Evolutionary conservation across 2,888 invertebrate genomes (phyloP).

Genomic region (Stenodera caucasica): DNA sequence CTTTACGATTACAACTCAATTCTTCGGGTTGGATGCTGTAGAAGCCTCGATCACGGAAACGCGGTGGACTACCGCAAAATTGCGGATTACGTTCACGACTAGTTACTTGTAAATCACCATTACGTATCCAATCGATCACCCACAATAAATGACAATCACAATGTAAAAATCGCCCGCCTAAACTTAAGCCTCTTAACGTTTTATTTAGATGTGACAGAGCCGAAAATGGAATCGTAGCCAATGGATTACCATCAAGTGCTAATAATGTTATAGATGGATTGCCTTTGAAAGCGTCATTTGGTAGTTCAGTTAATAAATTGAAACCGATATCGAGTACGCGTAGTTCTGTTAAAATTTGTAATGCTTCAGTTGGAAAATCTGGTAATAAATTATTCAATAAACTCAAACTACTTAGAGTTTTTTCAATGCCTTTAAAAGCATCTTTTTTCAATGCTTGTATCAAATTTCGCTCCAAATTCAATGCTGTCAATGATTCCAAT

Average conservation of each 20-base stretch:
- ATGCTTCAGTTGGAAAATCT: conserved; percentile 82
- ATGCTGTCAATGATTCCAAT: conserved; percentile 78
- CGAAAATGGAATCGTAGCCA: conserved; percentile 79
- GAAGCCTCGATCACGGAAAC: conserved; percentile 80
- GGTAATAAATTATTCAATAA: conserved; percentile 85
- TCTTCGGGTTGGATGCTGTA: conserved; percentile 84
- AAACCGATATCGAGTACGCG: conserved; percentile 91
- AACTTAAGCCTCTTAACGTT: conserved; percentile 80
- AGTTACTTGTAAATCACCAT: conserved; percentile 86
- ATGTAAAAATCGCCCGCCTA: conserved; percentile 84
- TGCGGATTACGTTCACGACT: conserved; percentile 90
- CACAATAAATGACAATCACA: conserved; percentile 88
- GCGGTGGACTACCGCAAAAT: conserved; percentile 83
- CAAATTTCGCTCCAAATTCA: conserved; percentile 86
- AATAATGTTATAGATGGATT: conserved; percentile 84
- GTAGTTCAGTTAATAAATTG: conserved; percentile 81
- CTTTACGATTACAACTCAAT: conserved; percentile 59
- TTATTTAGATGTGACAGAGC: conserved; percentile 78
- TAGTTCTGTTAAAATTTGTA: conserved; percentile 75
- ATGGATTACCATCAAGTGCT: conserved; percentile 88
- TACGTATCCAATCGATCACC: conserved; percentile 89
- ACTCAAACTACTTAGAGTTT: conserved; percentile 84
- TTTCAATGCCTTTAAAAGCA: conserved; percentile 78
- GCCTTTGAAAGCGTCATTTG: conserved; percentile 75
- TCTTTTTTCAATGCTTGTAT: conserved; percentile 76